Evolutionary conservation across 1,140 invertebrate genomes (phyloP), one percentile per base, ranked within the genome.

Genomic region (Diabrotica undecimpunctata): DNA sequence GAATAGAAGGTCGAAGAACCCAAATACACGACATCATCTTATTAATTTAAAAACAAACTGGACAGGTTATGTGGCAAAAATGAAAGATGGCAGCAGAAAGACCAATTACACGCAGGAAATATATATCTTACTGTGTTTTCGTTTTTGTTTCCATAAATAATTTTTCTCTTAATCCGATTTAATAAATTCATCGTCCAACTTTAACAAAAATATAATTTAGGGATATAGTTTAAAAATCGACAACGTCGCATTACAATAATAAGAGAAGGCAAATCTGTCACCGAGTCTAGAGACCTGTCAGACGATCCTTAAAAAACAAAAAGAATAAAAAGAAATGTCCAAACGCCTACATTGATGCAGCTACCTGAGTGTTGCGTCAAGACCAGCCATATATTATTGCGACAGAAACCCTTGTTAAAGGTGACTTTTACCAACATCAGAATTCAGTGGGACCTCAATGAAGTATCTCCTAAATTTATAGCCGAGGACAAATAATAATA

Each of bases 401-500:
- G 74, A 74, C 74, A 76, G 69, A 71, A 75, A 74, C 74, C 74
- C 74, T 74, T 76, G 73, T 76, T 76, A 76, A 71, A 62, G 67
- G 57, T 56, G 64, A 39, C 25, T 62, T 59, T 64, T 66, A 71
- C 66, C 71, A 75, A 68, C 72, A 75, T 73, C 72, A 70, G 73
- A 75, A 73, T 73, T 66, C 72, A 71, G 65, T 71, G 52, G 64
- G 62, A 62, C 35, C 35, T 55, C 54, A 55, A 55, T 55, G 54
- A 55, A 46, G 41, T 46, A 46, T 46, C 0, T 46, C n/a, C 6
- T n/a, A 10, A 46, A 46, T 46, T 46, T 46, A 46, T 46, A 5
- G 41, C 41, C n/a, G 1, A 46, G n/a, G n/a, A 46, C 8, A 46
- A 46, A 4, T 46, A 46, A 46, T 46, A 46, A 10, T 9, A 25